Evolutionary conservation across 2,113 vertebrate species (phyloP).

Genomic region (Xenopus borealis): DNA sequence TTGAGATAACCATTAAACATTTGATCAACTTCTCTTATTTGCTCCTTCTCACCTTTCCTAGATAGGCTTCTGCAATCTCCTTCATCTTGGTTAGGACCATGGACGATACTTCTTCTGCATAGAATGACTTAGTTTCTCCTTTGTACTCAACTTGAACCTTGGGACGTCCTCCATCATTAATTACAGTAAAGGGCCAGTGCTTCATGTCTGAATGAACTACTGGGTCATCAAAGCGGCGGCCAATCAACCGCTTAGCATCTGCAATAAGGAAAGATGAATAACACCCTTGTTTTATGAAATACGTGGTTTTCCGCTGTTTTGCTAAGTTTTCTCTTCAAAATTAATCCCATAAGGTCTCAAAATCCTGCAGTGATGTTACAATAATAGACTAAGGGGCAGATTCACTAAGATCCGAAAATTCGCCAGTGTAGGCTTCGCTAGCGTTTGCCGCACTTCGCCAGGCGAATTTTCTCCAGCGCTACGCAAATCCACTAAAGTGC

Average conservation of each 20-base stretch:
- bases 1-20: neutral
- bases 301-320: too few species aligned
- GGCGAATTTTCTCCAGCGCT: too few species aligned
- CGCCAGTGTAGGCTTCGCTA: too few species aligned
- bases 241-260: slow-evolving; percentile 89
- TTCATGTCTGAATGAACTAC: slow-evolving; percentile 91
- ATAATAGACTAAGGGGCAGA: too few species aligned
- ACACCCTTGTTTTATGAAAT: neutral
- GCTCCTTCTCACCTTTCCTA: slow-evolving; percentile 71
- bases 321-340: too few species aligned
- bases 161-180: slow-evolving; percentile 78
- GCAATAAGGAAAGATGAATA: slow-evolving; percentile 6
- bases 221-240: slow-evolving; percentile 78
- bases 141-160: slow-evolving; percentile 87
- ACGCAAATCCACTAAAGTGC: too few species aligned
- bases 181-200: slow-evolving; percentile 85
- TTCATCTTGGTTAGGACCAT: slow-evolving; percentile 94
- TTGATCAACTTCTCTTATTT: too few species aligned
- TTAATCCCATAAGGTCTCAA: too few species aligned
- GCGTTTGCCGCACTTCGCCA: too few species aligned
- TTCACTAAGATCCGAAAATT: too few species aligned
- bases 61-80: slow-evolving; percentile 84
- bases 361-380: too few species aligned
- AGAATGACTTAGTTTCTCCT: slow-evolving; percentile 81
- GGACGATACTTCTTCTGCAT: slow-evolving; percentile 83